A percentile compares a stretch with the other conserved stretches of the same genome.
Conservation (phyloP, 2,888 invertebrate genomes). For the Matsumyia berberina region DNA sequence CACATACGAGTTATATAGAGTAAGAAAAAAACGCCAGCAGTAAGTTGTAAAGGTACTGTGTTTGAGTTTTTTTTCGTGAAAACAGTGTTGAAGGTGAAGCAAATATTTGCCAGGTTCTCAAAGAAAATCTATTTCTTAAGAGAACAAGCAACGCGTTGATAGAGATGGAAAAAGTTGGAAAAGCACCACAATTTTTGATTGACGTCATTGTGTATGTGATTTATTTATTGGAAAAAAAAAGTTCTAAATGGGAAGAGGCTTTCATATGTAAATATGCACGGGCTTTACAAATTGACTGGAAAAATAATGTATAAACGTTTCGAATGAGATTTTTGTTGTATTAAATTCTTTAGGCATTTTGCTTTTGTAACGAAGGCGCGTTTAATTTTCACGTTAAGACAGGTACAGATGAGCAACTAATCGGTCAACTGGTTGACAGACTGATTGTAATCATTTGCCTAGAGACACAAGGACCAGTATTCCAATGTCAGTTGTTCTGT, state of each 20-base stretch:
- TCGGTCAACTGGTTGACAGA: too few relatives aligned
- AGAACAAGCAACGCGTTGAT: background rate
- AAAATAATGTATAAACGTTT: too few relatives aligned
- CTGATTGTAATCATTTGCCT: too few relatives aligned
- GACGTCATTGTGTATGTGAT: constrained; percentile 47
- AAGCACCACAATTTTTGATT: constrained; percentile 27
- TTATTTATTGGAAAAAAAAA: constrained; percentile 36
- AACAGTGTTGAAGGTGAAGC: constrained; percentile 24
- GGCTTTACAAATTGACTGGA: constrained; percentile 9
- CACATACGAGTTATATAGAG: constrained; percentile 36
- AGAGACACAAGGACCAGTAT: too few relatives aligned
- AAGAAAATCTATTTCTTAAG: constrained; percentile 12
- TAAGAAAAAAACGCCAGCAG: constrained; percentile 30
- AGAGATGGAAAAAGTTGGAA: background rate
- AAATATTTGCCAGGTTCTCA: constrained; percentile 54
- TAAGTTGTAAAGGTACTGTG: constrained; percentile 35
- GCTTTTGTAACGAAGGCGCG: too few relatives aligned
- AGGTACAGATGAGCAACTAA: too few relatives aligned
- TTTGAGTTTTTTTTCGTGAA: background rate
- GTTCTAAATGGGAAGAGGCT: constrained; percentile 14
- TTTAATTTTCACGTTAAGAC: too few relatives aligned
- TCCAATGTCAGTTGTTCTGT: too few relatives aligned
- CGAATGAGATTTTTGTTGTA: too few relatives aligned
- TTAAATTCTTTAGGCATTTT: too few relatives aligned
- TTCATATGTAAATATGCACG: constrained; percentile 26